These are phyloP conservation scores for Phyllotis vaccarum DNA, from an alignment of 2,797 vertebrate species.

Conservation along the genomic window DNA sequence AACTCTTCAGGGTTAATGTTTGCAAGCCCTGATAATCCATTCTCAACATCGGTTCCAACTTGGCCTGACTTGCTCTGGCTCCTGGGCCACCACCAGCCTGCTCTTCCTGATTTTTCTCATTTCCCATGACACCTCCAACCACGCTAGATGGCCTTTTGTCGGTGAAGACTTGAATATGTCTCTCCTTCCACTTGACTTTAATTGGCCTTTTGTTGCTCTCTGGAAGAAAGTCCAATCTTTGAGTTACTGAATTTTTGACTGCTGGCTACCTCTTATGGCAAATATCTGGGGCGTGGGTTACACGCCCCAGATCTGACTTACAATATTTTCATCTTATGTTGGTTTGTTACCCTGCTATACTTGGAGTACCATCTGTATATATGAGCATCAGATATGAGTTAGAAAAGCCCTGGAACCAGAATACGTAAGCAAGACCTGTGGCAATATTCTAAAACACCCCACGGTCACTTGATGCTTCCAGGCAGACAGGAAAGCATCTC, in stretches of 20 bases:
- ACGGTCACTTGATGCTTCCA: not conserved
- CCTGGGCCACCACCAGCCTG: not conserved
- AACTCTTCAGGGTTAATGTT: not conserved
- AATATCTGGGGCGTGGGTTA: not conserved
- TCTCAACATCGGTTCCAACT: not conserved
- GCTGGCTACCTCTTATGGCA: not conserved
- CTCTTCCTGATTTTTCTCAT: not conserved
- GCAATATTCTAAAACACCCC: not conserved
- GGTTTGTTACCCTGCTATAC: not conserved
- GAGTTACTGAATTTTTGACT: not conserved
- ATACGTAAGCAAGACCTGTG: not conserved
- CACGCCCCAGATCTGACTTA: not conserved
- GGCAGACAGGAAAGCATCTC: not conserved
- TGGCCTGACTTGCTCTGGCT: not conserved
- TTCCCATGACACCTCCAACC: not conserved
- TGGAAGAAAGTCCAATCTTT: not conserved
- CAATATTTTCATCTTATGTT: not conserved
- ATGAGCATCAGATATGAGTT: not conserved
- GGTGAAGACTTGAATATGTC: not conserved
- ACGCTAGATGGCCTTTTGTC: not conserved
- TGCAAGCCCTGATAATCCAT: not conserved
- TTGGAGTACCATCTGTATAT: not conserved
- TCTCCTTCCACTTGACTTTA: not conserved
- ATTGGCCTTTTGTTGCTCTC: not conserved
- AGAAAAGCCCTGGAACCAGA: not conserved